Evolutionary conservation across 2,888 invertebrate species (phyloP), one percentile per base, ranked within the genome.

Genomic region (Ametastegia equiseti): DNA sequence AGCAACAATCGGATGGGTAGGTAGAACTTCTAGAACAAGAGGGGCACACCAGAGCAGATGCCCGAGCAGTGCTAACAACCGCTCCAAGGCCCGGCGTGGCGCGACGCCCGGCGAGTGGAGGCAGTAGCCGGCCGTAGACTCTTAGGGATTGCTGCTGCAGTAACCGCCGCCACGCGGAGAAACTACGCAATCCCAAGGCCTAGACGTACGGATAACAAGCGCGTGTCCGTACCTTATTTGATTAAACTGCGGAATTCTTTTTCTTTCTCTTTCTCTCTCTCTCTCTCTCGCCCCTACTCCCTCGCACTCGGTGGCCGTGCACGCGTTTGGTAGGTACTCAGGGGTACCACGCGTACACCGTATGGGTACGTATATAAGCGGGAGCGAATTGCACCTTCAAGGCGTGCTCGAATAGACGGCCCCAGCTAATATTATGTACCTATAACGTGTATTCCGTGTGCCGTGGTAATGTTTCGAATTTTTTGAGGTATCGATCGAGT

Each of bases 1-100:
- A 27, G 54, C 50, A 75, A 75, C 75, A 75, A 75, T 75, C 75
- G 75, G 75, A 54, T 54, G 75, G 50, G 36, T 39, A 60, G 60
- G n/a, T n/a, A n/a, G n/a, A n/a, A n/a, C n/a, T n/a, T n/a, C n/a
- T n/a, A n/a, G n/a, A n/a, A n/a, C n/a, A n/a, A 60, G 11, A 36
- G 36, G 39, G 33, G n/a, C n/a, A n/a, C n/a, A n/a, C n/a, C 45
- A 75, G 36, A 75, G 54, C 50, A 75, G 75, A 75, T 50, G 75
- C 75, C 71, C 36, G 36, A 1, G 36, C 54, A 75, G 50, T 75
- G 75, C 75, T 75, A 75, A 75, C 75, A 75, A 75, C 75, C 75
- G 75, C 75, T 75, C 54, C 75, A 75, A 75, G 75, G 75, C 75
- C 54, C 75, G n/a, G n/a, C n/a, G n/a, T n/a, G n/a, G n/a, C n/a